Conservation (phyloP, 2,797 vertebrate species). For the Darevskia nairensis region DNA sequence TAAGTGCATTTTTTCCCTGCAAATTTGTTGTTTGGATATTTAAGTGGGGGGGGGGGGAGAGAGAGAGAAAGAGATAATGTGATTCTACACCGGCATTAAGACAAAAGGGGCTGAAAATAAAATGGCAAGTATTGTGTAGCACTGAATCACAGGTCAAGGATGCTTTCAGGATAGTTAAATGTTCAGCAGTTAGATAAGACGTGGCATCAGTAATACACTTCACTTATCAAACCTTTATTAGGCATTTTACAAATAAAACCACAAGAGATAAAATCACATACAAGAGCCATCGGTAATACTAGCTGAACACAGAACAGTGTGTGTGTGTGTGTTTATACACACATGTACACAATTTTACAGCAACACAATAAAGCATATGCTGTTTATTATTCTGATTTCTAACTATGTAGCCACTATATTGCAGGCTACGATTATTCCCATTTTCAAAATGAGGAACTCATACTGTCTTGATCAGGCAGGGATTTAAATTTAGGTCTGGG, state of each 20-base stretch:
- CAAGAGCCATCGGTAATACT: too few species aligned
- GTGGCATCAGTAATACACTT: too few species aligned
- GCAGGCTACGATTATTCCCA: not conserved
- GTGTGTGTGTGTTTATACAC: not conserved
- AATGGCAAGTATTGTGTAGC: not conserved
- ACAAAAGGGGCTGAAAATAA: not conserved
- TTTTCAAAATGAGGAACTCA: not conserved
- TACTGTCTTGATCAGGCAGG: not conserved
- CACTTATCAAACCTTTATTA: too few species aligned
- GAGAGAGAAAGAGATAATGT: not conserved
- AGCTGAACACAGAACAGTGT: not conserved
- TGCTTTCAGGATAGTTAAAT: not conserved
- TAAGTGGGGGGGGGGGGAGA: not conserved
- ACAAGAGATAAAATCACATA: too few species aligned
- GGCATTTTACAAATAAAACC: too few species aligned
- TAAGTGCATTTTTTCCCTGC: slow-evolving; percentile 98
- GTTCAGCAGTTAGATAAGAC: not conserved
- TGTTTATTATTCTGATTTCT: not conserved
- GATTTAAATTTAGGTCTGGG: not conserved
- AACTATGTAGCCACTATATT: too few species aligned
- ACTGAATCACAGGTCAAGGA: not conserved
- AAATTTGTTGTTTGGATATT: slow-evolving; percentile 15
- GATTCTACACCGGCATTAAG: not conserved
- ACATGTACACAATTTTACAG: not conserved
- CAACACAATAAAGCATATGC: not conserved